Percentiles rank a stretch among this genome's conserved stretches.
phyloP scores from a whole-genome alignment of 2,888 invertebrate species.

The Colostygia pectinataria region DNA sequence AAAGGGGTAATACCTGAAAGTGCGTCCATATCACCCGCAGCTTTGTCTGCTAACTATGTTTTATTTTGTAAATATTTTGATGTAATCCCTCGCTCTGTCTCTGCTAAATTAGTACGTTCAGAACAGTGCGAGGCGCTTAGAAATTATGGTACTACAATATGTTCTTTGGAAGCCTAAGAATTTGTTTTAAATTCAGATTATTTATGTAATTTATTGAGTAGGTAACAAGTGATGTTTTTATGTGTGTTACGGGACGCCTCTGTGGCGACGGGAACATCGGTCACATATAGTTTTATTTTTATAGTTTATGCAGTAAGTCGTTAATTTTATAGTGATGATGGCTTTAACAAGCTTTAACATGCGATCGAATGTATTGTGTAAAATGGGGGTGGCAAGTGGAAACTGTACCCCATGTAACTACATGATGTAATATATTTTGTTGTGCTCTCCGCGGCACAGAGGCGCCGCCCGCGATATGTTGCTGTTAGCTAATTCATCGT shows the following conservation, averaged over 20 bases:
- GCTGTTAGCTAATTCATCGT: slow-evolving; percentile 77
- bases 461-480: slow-evolving; percentile 61
- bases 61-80: slow-evolving; percentile 63
- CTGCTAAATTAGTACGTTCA: slow-evolving; percentile 4
- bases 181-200: slow-evolving; percentile 80
- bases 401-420: slow-evolving; percentile 19
- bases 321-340: slow-evolving; percentile 24
- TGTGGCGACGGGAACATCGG: slow-evolving; percentile 49
- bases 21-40: slow-evolving; percentile 65
- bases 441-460: slow-evolving; percentile 45
- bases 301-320: slow-evolving; percentile 36
- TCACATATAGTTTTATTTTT: slow-evolving; percentile 49
- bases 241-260: slow-evolving; percentile 55
- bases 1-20: slow-evolving; percentile 53
- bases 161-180: slow-evolving; percentile 78
- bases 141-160: slow-evolving; percentile 51
- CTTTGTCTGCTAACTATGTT: slow-evolving; percentile 55
- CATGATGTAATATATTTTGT: slow-evolving; percentile 34
- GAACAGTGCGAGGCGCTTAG: slow-evolving; percentile 31
- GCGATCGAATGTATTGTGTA: slow-evolving; percentile 8
- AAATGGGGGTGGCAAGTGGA: neutral
- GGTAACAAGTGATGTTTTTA: slow-evolving; percentile 62
- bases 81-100: slow-evolving; percentile 15
- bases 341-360: slow-evolving; percentile 28
- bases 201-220: slow-evolving; percentile 82